Evolutionary conservation across 2,797 vertebrate species (phyloP), one percentile per base, ranked within the genome.

Genomic region (Acanthurus tractus): DNA sequence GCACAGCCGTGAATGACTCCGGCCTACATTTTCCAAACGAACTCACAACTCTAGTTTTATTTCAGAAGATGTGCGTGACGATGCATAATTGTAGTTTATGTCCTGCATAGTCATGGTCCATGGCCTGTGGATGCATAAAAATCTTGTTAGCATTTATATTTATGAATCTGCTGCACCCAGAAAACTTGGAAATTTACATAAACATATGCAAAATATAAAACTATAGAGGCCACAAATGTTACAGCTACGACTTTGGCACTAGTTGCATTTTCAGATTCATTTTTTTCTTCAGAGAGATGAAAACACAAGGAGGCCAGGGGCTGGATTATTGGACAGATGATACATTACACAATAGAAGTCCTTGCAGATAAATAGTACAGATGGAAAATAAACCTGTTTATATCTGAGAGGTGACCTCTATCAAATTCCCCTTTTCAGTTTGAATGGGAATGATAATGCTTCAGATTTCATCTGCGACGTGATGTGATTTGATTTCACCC

Each of bases 401-500:
- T 57, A 4, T 58, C 10, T 61, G 49, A 78, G 74, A 55, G 70
- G 2, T 52, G 58, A 59, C 57, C 14, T 74, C 59, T 3, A 64
- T 85, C 68, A 75, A 29, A 66, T 11, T 11, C 9, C 10, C 53
- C 54, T 40, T 54, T 54, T 34, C 57, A 4, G 7, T 42, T 44
- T 44, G 20, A 70, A 25, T 17, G n/a, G 20, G 36, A 70, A 59
- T n/a, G 38, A 63, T 48, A 23, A 15, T 0, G 36, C 55, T 44
- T 70, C 49, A 59, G 49, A 55, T 40, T 74, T 66, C 34, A n/a
- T 68, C 46, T 1, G 4, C 56, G 17, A 38, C n/a, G 3, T 36
- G 48, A 65, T 73, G 68, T 57, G 70, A 74, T 86, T 71, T 72
- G 63, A 81, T 85, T 82, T 20, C 45, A 40, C 59, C 64, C 18